A percentile compares a stretch with the other conserved stretches of the same genome.
phyloP scores from a whole-genome alignment of 1,140 invertebrate species.

The Nomia melanderi region DNA sequence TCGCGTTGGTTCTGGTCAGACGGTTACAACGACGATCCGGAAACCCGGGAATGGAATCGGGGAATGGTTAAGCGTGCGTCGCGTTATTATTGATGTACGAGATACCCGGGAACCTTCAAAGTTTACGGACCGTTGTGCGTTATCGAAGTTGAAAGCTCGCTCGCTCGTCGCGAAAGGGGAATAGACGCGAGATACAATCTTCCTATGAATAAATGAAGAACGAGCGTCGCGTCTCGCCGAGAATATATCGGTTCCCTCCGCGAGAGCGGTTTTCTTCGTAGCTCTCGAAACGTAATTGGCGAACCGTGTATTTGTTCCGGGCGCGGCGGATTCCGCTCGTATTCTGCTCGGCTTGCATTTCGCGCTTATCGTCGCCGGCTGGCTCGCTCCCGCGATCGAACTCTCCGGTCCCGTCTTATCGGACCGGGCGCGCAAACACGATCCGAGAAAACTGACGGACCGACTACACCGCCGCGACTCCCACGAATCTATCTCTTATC shows the following conservation, averaged over 20 bases:
- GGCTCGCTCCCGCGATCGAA: slow-evolving; percentile 11
- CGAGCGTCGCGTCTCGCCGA: not conserved
- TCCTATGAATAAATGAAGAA: not conserved
- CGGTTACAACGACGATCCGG: too few relatives aligned
- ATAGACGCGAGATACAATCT: not conserved
- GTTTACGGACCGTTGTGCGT: too few relatives aligned
- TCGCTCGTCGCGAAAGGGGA: not conserved
- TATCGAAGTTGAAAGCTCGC: too few relatives aligned
- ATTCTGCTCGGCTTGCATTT: slow-evolving; percentile 21
- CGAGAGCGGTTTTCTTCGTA: not conserved
- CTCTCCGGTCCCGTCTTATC: slow-evolving; percentile 22
- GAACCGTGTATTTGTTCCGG: slow-evolving; percentile 20
- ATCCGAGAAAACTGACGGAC: slow-evolving; percentile 41
- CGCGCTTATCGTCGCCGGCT: slow-evolving; percentile 27
- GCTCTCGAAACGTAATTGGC: slow-evolving; percentile 19
- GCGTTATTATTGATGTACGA: not conserved
- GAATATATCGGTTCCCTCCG: not conserved
- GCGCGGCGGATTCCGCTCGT: not conserved
- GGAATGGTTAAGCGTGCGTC: not conserved
- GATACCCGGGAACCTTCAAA: too few relatives aligned
- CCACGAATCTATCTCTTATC: slow-evolving; percentile 25
- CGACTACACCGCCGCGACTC: not conserved
- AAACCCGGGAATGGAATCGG: not conserved
- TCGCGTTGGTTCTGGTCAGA: not conserved
- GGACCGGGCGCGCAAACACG: slow-evolving; percentile 15